Conservation (phyloP, 2,113 vertebrate genomes). For the Leptosomus discolor region DNA sequence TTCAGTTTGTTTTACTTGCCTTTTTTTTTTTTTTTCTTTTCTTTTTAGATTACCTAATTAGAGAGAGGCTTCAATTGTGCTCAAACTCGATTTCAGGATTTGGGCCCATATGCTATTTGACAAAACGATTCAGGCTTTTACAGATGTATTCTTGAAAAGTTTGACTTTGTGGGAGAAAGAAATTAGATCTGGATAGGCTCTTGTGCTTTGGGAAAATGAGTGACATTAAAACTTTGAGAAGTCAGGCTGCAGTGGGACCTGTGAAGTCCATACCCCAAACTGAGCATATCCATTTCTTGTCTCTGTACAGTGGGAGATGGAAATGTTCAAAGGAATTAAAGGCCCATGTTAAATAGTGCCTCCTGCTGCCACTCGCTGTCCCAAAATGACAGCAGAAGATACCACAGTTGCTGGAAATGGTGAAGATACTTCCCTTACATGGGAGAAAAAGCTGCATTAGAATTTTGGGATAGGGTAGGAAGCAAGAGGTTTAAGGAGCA, state of each 20-base stretch:
- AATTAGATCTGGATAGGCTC: background rate
- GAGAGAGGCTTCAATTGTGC: background rate
- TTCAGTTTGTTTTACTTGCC: background rate
- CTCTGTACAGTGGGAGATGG: background rate
- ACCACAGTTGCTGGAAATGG: background rate
- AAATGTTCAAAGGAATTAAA: background rate
- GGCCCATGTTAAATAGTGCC: background rate
- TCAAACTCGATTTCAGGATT: background rate
- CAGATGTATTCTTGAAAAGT: background rate
- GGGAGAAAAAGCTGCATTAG: background rate
- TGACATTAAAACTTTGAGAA: background rate
- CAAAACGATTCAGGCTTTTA: background rate
- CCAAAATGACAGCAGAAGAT: background rate
- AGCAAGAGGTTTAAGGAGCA: background rate
- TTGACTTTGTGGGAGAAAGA: background rate
- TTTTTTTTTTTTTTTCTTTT: background rate
- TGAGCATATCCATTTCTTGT: background rate
- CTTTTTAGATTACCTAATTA: background rate
- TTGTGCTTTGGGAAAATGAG: background rate
- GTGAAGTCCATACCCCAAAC: background rate
- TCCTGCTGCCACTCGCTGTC: background rate
- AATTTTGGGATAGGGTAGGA: background rate
- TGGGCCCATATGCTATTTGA: background rate
- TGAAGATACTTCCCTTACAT: background rate
- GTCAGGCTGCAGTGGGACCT: background rate